These are phyloP conservation scores for Rhagonycha fulva DNA, from an alignment of 2,888 invertebrate species.

Conservation along the genomic window DNA sequence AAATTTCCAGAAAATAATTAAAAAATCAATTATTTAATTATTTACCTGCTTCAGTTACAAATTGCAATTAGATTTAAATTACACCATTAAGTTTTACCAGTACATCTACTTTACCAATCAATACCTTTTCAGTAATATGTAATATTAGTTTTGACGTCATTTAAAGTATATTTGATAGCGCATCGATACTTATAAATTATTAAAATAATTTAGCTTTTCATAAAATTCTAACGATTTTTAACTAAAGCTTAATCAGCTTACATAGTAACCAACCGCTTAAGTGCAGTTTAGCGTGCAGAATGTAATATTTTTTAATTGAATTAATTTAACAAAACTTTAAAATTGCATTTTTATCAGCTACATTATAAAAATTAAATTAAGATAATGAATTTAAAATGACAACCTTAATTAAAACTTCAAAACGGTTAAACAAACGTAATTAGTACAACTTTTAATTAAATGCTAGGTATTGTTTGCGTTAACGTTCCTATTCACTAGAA, in stretches of 20 bases:
- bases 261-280: too few relatives aligned
- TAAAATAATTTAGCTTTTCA: too few relatives aligned
- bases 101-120: background rate
- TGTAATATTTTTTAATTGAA: background rate
- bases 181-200: too few relatives aligned
- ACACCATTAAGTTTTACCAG: background rate
- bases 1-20: background rate
- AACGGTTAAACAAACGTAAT: background rate
- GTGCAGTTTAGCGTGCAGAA: too few relatives aligned
- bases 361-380: background rate
- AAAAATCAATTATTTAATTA: background rate
- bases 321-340: background rate
- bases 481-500: too few relatives aligned
- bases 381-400: background rate
- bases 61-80: too few relatives aligned
- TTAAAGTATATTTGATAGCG: background rate
- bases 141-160: background rate
- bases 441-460: background rate
- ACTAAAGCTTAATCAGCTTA: too few relatives aligned
- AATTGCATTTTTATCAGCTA: background rate
- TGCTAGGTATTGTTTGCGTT: background rate
- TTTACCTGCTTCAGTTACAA: background rate
- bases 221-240: too few relatives aligned
- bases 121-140: background rate
- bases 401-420: background rate